Percentiles rank a stretch among this genome's conserved stretches.
Conservation (phyloP, 2,888 invertebrate species). For the Conus canariensis region DNA sequence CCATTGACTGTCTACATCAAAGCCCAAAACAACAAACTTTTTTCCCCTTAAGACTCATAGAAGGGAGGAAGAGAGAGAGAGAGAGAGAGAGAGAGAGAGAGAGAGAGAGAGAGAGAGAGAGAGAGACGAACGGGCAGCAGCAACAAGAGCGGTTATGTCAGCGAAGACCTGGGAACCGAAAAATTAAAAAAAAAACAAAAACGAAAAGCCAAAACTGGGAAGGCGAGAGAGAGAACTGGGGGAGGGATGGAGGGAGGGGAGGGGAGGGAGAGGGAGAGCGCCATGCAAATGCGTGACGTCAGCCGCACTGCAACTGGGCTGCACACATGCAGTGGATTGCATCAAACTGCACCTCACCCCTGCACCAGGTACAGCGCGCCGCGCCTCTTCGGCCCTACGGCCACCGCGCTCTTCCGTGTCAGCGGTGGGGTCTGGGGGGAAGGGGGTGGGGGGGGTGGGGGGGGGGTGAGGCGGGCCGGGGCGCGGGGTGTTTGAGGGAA, state of each 20-base stretch:
- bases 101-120: not conserved
- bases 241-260: no score
- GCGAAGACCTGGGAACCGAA: not conserved
- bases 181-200: not conserved
- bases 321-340: slow-evolving; percentile 36
- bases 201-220: no score
- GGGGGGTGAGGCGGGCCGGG: not conserved
- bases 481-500: not conserved
- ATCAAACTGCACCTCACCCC: slow-evolving; percentile 18
- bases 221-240: no score
- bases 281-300: slow-evolving; percentile 37
- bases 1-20: no score
- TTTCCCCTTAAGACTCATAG: no score
- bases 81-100: not conserved
- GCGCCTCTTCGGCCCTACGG: not conserved
- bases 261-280: not conserved
- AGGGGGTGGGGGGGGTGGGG: no score
- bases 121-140: not conserved
- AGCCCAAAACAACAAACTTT: no score
- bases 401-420: not conserved
- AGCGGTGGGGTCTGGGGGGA: not conserved
- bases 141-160: slow-evolving; percentile 2
- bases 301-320: slow-evolving; percentile 18
- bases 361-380: not conserved
- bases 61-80: not conserved